phyloP scores from a whole-genome alignment of 2,888 invertebrate species.

The Dryadula phaetusa region DNA sequence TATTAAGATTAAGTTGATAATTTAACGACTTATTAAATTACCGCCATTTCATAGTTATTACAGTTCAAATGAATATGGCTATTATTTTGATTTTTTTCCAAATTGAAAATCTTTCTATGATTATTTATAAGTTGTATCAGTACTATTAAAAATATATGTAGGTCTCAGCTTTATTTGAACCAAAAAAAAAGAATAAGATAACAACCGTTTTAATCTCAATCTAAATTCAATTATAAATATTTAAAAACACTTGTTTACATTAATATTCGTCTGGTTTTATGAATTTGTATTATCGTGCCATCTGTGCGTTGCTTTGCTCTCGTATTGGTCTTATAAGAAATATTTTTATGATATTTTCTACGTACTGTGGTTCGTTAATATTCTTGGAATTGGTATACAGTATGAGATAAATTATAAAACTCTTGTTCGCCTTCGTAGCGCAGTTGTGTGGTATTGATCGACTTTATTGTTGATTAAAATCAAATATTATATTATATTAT shows the following conservation, averaged over 20 bases:
- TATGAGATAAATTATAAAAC: not conserved
- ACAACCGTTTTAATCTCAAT: not conserved
- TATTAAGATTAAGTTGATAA: conserved; percentile 5
- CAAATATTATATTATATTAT: no score
- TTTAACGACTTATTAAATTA: not conserved
- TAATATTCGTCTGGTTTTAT: not conserved
- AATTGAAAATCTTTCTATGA: not conserved
- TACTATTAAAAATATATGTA: not conserved
- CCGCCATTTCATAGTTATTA: not conserved
- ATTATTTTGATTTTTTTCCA: no score
- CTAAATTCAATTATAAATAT: not conserved
- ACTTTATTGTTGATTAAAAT: not conserved
- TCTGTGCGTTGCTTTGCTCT: not conserved
- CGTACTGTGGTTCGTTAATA: conserved; percentile 1
- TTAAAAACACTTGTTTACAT: conserved; percentile 10
- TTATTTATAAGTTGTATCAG: not conserved
- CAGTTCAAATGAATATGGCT: no score
- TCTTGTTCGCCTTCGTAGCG: not conserved
- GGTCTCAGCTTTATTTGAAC: no score
- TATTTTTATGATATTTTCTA: conserved; percentile 15
- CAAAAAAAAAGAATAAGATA: no score
- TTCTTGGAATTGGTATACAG: not conserved
- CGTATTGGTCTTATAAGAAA: conserved; percentile 8
- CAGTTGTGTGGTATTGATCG: not conserved
- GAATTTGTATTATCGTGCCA: conserved; percentile 11